Evolutionary conservation across 2,888 invertebrate genomes (phyloP).

Genomic region (Caenorhabditis wallacei): DNA sequence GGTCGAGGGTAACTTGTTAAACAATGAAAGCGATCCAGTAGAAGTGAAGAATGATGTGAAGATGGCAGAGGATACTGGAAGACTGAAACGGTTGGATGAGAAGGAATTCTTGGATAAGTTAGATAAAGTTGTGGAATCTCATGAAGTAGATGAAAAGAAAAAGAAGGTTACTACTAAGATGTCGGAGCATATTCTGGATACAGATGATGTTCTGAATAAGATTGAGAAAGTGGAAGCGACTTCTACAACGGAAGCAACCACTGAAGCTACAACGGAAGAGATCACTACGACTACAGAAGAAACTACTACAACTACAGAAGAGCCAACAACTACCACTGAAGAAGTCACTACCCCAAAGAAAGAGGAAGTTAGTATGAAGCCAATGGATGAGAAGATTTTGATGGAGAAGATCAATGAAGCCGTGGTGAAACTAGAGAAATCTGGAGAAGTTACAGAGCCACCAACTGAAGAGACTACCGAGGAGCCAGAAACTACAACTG

Average conservation of each 20-base stretch:
- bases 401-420: constrained; percentile 57
- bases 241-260: constrained; percentile 20
- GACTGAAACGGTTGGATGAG: constrained; percentile 56
- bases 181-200: constrained; percentile 45
- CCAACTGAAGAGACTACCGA: constrained; percentile 58
- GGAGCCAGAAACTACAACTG: constrained; percentile 42
- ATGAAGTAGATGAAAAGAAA: constrained; percentile 23
- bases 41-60: constrained; percentile 50
- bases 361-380: constrained; percentile 48
- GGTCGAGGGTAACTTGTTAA: constrained; percentile 62
- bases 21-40: constrained; percentile 55
- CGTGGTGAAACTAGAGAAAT: constrained; percentile 31
- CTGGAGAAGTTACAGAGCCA: constrained; percentile 22
- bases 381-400: constrained; percentile 52
- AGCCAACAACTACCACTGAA: constrained; percentile 17
- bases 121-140: constrained; percentile 51
- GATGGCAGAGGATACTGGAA: constrained; percentile 26
- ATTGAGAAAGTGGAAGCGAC: constrained; percentile 43
- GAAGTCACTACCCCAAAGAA: constrained; percentile 26
- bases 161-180: constrained; percentile 24
- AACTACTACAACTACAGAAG: constrained; percentile 22
- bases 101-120: constrained; percentile 62
- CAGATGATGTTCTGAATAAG: constrained; percentile 55
- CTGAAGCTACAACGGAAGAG: constrained; percentile 21
- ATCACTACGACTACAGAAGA: constrained; percentile 35